Conservation (phyloP, 1,140 invertebrate genomes). For the Musca domestica region DNA sequence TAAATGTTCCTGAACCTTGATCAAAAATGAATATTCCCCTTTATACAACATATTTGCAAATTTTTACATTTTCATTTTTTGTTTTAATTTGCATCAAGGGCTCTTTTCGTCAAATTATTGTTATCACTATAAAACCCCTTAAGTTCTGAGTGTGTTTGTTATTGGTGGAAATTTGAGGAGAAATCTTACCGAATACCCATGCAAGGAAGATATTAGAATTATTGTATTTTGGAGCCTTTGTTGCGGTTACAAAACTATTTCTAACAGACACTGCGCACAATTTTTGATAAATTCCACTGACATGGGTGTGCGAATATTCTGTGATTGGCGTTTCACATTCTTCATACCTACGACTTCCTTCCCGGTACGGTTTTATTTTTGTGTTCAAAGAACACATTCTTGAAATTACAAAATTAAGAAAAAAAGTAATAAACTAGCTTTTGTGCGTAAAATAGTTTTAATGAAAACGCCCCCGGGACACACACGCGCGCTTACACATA, state of each 20-base stretch:
- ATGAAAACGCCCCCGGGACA: slow-evolving; percentile 15
- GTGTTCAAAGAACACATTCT: slow-evolving; percentile 1
- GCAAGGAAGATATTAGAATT: neutral
- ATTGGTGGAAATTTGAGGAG: too few relatives aligned
- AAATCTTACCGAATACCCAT: too few relatives aligned
- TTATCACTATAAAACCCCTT: too few relatives aligned
- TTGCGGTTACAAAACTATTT: neutral
- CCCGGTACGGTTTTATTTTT: neutral
- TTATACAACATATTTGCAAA: too few relatives aligned
- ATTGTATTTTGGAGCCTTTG: neutral
- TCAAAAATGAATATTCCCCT: too few relatives aligned
- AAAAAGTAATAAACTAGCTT: slow-evolving; percentile 15
- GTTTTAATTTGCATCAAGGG: too few relatives aligned
- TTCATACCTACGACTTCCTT: neutral
- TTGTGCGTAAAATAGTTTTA: slow-evolving; percentile 22
- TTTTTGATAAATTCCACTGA: neutral
- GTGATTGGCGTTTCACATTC: slow-evolving; percentile 6
- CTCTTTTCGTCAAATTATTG: too few relatives aligned
- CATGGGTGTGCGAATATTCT: neutral
- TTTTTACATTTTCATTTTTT: too few relatives aligned
- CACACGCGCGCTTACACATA: neutral
- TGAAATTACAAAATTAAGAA: neutral
- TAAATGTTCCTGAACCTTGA: too few relatives aligned
- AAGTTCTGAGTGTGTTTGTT: too few relatives aligned
- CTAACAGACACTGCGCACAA: neutral